Evolutionary conservation across 1,140 invertebrate species (phyloP).

Genomic region (Heterodera carotae): DNA sequence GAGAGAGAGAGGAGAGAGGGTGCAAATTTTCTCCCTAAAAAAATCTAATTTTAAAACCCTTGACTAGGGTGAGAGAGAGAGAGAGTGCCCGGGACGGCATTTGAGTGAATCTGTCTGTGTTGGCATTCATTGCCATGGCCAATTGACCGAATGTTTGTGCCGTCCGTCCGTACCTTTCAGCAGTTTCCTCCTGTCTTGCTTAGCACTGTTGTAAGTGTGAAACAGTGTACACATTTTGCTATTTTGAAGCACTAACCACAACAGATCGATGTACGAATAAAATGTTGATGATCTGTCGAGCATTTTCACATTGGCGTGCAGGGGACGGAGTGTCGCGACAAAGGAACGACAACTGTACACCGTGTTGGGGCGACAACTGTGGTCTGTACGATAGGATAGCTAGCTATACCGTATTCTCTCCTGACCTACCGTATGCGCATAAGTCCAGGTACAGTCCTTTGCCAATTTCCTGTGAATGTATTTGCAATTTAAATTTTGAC

Average conservation of each 20-base stretch:
- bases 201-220: constrained; percentile 39
- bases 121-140: too few species aligned
- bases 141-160: too few species aligned
- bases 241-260: constrained; percentile 39
- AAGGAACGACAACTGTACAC: constrained; percentile 56
- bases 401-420: not conserved
- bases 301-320: constrained; percentile 51
- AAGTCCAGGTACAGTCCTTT: constrained; percentile 65
- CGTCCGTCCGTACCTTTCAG: constrained; percentile 51
- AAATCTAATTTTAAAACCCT: too few species aligned
- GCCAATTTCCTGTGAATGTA: constrained; percentile 63
- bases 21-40: too few species aligned
- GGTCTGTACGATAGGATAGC: constrained; percentile 38
- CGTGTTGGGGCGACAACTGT: constrained; percentile 60
- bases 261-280: constrained; percentile 63
- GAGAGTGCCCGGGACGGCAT: too few species aligned
- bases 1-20: too few species aligned
- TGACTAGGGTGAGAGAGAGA: too few species aligned
- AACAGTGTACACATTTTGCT: constrained; percentile 18
- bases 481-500: constrained; percentile 19
- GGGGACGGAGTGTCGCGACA: constrained; percentile 50
- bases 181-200: constrained; percentile 60
- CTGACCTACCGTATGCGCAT: constrained; percentile 53
- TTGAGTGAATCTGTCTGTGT: too few species aligned
- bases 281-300: constrained; percentile 49